A percentile compares a stretch with the other conserved stretches of the same genome.
phyloP scores from a whole-genome alignment of 2,113 vertebrate genomes.

The Anarrhichthys ocellatus region DNA sequence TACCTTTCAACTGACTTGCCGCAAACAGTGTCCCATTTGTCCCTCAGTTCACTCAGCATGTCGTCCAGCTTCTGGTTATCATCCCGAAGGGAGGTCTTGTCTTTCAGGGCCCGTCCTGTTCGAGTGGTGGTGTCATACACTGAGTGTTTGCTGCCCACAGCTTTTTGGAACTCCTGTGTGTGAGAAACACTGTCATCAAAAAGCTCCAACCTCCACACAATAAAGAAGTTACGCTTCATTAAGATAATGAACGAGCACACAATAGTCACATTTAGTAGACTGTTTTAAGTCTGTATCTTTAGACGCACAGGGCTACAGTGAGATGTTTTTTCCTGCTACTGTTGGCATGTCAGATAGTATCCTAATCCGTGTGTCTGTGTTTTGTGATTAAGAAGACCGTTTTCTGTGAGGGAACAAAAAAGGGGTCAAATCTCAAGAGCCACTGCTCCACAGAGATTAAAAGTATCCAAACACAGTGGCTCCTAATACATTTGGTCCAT shows the following conservation, averaged over 20 bases:
- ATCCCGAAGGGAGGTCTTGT: slow-evolving; percentile 92
- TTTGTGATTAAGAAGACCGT: slow-evolving; percentile 53
- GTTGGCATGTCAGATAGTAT: slow-evolving; percentile 38
- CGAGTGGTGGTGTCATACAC: slow-evolving; percentile 95
- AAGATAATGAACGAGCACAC: background rate
- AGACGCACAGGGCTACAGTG: slow-evolving; percentile 4
- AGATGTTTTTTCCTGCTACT: slow-evolving; percentile 17
- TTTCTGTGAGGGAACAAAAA: slow-evolving; percentile 44
- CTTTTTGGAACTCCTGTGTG: slow-evolving; percentile 94
- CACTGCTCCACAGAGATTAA: slow-evolving; percentile 67
- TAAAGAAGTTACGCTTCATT: background rate
- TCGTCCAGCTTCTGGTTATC: slow-evolving; percentile 95
- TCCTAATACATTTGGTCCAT: slow-evolving; percentile 71
- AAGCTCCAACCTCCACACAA: background rate
- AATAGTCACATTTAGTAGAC: background rate
- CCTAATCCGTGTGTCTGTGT: slow-evolving; percentile 44
- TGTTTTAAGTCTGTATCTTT: background rate
- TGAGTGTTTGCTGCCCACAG: slow-evolving; percentile 95
- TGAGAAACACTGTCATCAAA: slow-evolving; percentile 9
- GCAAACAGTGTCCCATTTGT: slow-evolving; percentile 99
- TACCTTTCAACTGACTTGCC: slow-evolving; percentile 99
- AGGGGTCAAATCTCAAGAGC: slow-evolving; percentile 70
- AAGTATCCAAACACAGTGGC: slow-evolving; percentile 72
- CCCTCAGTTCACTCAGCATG: slow-evolving; percentile 96
- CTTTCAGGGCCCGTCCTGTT: slow-evolving; percentile 94